Base-by-base conservation (phyloP, 23 tunicate genomes). In the Ascidia mentula region DNA sequence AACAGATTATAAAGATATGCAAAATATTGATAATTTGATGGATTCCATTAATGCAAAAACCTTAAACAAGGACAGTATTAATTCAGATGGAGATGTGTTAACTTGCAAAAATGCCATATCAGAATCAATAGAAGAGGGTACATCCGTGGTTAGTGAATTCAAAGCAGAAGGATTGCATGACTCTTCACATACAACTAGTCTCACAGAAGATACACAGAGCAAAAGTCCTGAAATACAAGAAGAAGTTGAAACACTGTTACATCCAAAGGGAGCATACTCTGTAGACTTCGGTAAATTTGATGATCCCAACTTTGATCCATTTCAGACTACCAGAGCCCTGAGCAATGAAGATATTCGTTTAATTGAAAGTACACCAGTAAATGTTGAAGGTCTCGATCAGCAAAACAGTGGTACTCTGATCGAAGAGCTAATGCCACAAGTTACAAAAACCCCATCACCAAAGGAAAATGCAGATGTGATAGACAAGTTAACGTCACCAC, bases 281-380 rank as follows among this genome's bases (percentile, higher is more conserved):
- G 71, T 88, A 3, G 87, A 88, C 60, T 88, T 87, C 60, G 69
- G 72, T 40, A 81, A 87, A 60, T 60, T 88, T 13, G 87, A 88
- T 88, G 81, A 76, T n/a, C 80, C 80, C n/a, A 65, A 76, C 53
- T 76, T 84, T 61, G 93, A 88, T 38, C 93, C 93, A 34, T 88
- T 88, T 46, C 75, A 88, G 72, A 82, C 87, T 18, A 53, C 65
- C 22, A 53, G 24, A 53, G 65, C 12, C 1, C 13, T 53, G 13
- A 9, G 22, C 7, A 53, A 53, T 53, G 65, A 53, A 20, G 65
- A 3, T 53, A 28, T 20, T 28, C n/a, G n/a, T n/a, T n/a, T n/a
- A n/a, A n/a, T n/a, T n/a, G 65, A 53, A 20, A 53, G 65, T 28
- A 20, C 65, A 1, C 2, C 13, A 20, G 65, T 53, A 28, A n/a